Evolutionary conservation across 2,113 vertebrate genomes (phyloP).

Genomic region (Rattus rattus): DNA sequence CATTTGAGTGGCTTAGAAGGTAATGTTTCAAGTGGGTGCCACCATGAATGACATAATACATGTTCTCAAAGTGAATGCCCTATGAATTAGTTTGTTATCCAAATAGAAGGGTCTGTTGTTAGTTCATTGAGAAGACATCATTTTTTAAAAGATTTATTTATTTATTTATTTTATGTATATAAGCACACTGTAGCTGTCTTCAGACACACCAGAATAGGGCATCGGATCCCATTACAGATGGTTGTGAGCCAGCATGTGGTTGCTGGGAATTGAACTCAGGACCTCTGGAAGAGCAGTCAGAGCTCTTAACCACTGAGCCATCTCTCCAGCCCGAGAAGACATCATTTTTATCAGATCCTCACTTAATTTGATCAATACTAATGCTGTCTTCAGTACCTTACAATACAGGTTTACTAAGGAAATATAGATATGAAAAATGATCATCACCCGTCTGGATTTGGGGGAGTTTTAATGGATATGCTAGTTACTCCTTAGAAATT

Average conservation of each 20-base stretch:
- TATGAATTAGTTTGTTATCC: constrained; percentile 9
- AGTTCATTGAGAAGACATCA: not conserved
- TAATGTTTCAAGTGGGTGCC: not conserved
- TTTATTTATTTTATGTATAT: no score
- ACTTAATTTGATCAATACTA: not conserved
- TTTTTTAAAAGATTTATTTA: not conserved
- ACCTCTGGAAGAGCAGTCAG: no score
- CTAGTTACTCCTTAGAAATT: constrained; percentile 20
- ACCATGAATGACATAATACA: not conserved
- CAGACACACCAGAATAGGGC: no score
- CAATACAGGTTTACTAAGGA: constrained; percentile 31
- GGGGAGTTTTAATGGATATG: not conserved
- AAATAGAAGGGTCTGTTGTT: not conserved
- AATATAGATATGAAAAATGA: constrained; percentile 7
- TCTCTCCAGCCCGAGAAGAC: not conserved
- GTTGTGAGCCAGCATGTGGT: no score
- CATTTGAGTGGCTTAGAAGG: not conserved
- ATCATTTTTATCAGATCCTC: not conserved
- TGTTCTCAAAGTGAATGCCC: constrained; percentile 3
- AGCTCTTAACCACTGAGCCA: no score
- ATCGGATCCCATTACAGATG: no score
- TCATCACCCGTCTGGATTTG: not conserved
- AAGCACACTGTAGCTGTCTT: no score
- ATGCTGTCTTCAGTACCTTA: not conserved
- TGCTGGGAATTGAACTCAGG: no score